Evolutionary conservation across 2,113 vertebrate genomes (phyloP).

Genomic region (Etia nguti): DNA sequence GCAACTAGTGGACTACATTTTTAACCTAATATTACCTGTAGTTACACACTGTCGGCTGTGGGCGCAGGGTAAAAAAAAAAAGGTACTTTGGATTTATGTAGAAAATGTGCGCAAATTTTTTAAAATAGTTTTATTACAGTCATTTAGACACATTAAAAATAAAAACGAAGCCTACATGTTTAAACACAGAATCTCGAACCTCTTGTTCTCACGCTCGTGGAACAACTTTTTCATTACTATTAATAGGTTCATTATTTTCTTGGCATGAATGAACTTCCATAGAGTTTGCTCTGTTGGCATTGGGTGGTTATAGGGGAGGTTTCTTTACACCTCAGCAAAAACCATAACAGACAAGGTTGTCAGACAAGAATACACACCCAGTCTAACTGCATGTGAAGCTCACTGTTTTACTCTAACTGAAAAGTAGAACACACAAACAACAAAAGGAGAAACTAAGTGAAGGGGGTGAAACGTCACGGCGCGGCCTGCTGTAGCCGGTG

Average conservation of each 20-base stretch:
- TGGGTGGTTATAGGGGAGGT: not conserved
- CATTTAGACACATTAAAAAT: not conserved
- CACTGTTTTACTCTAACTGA: not conserved
- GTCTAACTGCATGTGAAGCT: not conserved
- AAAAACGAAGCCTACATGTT: not conserved
- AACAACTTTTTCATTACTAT: not conserved
- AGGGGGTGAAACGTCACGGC: not conserved
- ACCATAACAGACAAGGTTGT: conserved; percentile 12
- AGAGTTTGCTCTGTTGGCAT: fast-evolving
- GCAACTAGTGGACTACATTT: not conserved
- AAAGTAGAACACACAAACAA: not conserved
- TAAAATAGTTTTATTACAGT: not conserved
- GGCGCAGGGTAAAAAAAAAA: not conserved
- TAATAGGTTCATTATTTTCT: not conserved
- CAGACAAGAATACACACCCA: conserved; percentile 62
- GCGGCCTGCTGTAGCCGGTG: not conserved
- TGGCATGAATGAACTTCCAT: not conserved
- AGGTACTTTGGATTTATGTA: not conserved
- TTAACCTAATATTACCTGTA: not conserved
- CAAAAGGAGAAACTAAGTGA: not conserved
- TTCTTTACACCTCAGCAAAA: not conserved
- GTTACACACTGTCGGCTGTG: not conserved
- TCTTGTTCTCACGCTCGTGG: not conserved
- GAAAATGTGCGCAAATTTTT: not conserved
- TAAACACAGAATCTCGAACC: not conserved